A percentile compares a stretch with the other conserved stretches of the same genome.
These are phyloP conservation scores for Ardeotis arabs DNA, from an alignment of 2,113 vertebrate genomes.

Conservation along the genomic window DNA sequence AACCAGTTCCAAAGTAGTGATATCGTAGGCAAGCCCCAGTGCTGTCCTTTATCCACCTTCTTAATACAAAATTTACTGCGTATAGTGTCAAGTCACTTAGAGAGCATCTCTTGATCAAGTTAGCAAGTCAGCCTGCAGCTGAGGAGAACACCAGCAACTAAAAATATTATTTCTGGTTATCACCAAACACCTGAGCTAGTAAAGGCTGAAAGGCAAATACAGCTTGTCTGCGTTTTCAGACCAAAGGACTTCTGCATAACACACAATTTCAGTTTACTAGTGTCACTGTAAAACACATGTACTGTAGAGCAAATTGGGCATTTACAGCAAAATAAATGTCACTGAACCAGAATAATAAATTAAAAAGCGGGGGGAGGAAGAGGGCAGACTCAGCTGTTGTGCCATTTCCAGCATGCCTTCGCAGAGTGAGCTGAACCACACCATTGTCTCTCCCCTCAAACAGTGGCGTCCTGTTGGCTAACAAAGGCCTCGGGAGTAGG, in stretches of 20 bases:
- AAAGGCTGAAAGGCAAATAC: not conserved
- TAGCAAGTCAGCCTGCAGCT: not conserved
- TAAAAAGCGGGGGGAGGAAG: not conserved
- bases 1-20: not conserved
- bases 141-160: not conserved
- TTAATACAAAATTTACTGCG: not conserved
- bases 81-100: not conserved
- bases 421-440: not conserved
- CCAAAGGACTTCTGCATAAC: not conserved
- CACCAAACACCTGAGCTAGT: not conserved
- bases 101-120: not conserved
- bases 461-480: conserved; percentile 30
- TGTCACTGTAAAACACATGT: not conserved
- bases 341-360: conserved; percentile 2
- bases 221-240: not conserved
- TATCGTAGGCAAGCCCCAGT: not conserved
- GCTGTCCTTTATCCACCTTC: not conserved
- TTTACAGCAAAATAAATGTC: conserved; percentile 13
- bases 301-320: not conserved
- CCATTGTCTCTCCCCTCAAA: conserved; percentile 28
- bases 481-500: not conserved
- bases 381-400: not conserved
- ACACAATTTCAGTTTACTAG: not conserved
- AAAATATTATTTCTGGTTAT: not conserved
- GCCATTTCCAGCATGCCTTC: not conserved